Evolutionary conservation across 2,888 invertebrate species (phyloP).

Genomic region (Ormyrus thymus): DNA sequence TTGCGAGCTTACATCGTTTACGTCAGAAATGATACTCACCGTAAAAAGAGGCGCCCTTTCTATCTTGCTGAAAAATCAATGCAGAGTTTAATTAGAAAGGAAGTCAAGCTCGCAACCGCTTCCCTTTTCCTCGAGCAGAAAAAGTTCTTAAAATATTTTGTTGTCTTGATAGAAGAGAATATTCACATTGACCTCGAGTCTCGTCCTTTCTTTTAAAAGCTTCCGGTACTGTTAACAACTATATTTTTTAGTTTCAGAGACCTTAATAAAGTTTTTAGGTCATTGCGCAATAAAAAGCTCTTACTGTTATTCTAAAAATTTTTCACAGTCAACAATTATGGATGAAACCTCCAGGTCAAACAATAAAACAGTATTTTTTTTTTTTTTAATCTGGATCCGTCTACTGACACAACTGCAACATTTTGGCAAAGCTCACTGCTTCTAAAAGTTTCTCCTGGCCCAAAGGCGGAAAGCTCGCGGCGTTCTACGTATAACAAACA

Average conservation of each 20-base stretch:
- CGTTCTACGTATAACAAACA: no score
- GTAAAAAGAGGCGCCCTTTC: neutral
- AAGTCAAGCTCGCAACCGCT: neutral
- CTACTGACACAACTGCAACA: conserved; percentile 1
- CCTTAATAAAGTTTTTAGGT: neutral
- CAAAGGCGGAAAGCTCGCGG: conserved; percentile 1
- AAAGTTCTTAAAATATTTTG: no score
- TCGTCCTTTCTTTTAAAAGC: neutral
- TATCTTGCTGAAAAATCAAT: neutral
- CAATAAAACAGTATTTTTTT: conserved; percentile 4
- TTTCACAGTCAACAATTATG: conserved; percentile 9
- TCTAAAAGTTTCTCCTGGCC: conserved; percentile 31
- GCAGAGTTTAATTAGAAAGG: no score
- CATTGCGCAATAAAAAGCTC: conserved; percentile 15
- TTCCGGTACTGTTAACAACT: neutral
- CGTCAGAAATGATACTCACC: conserved; percentile 19
- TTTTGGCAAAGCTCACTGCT: conserved; percentile 41
- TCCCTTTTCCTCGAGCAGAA: no score
- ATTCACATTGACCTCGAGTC: neutral
- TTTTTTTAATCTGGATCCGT: no score
- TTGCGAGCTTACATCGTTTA: conserved; percentile 35
- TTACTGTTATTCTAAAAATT: conserved; percentile 21
- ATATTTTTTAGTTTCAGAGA: neutral
- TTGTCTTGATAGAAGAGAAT: neutral
- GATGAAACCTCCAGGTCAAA: neutral